Evolutionary conservation across 2,888 invertebrate genomes (phyloP).

Genomic region (Conops quadrifasciatus): DNA sequence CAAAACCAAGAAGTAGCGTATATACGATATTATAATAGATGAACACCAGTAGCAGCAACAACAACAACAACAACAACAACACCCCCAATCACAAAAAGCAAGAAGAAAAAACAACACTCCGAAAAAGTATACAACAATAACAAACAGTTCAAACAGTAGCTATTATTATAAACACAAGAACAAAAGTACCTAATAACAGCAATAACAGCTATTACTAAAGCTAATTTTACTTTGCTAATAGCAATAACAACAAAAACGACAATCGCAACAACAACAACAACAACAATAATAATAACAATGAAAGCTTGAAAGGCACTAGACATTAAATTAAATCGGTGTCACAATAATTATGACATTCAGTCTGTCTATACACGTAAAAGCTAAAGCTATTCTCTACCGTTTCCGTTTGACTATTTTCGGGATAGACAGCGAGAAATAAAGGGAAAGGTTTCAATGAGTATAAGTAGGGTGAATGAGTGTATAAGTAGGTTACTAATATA

Average conservation of each 20-base stretch:
- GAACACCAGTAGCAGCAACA: no score
- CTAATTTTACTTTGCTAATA: no score
- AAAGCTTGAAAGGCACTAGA: slow-evolving; percentile 17
- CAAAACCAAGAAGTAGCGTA: no score
- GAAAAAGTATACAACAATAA: no score
- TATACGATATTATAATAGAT: no score
- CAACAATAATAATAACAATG: neutral
- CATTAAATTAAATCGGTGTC: slow-evolving; percentile 34
- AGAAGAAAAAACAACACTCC: no score
- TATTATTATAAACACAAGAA: neutral
- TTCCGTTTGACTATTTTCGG: neutral
- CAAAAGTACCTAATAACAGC: neutral
- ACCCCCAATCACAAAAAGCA: no score
- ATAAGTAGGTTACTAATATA: neutral
- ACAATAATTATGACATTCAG: slow-evolving; percentile 24
- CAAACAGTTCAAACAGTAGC: no score
- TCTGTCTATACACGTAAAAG: neutral
- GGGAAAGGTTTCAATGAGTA: no score
- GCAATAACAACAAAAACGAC: neutral
- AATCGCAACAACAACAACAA: slow-evolving; percentile 6
- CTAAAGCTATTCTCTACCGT: neutral
- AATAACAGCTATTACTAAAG: no score
- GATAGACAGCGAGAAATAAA: neutral
- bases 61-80: no score
- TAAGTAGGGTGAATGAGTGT: no score